Evolutionary conservation across 2,797 vertebrate species (phyloP), one percentile per base, ranked within the genome.

Genomic region (Pangasius sanitwongsei): DNA sequence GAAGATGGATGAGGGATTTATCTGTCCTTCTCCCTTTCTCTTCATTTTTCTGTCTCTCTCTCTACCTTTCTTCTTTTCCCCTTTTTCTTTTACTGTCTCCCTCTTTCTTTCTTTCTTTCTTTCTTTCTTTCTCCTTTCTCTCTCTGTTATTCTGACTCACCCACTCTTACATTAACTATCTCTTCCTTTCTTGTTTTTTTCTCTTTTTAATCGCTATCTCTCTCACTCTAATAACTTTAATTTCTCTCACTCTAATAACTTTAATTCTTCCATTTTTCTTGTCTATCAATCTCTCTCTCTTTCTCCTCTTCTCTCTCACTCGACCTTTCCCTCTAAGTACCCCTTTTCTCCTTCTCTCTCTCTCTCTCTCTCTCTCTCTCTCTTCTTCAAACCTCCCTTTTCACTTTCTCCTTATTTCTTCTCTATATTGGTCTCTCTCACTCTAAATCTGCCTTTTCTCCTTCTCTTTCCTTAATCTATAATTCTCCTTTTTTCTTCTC

Each of bases 51-150:
- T 25, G 8, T 59, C 18, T 11, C 31, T 75, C 6, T 50, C 15
- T 23, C 81, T 74, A 57, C 55, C 82, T 44, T 72, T 61, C 89
- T 89, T 75, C 88, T 44, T 77, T 16, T 63, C 57, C 89, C 87
- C 78, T 89, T 50, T 77, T 16, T 77, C 87, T 34, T 34, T 34
- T 15, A 61, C 48, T 6, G 5, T 28, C 16, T 59, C 31, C 34
- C 8, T 89, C 11, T 78, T 3, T 11, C 34, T n/a, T 65, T 31
- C n/a, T 37, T 48, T 61, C 7, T 83, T 80, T 28, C 23, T 57
- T 25, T n/a, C 85, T 87, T 67, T 74, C 87, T 87, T 72, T 91
- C 85, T 89, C 70, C 88, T 82, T 91, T 90, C 90, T 91, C 88
- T 89, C 78, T 87, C 80, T 90, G 80, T 70, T 50, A 8, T 63